Conservation (phyloP, 1,140 invertebrate species). For the Liolophura sinensis region DNA sequence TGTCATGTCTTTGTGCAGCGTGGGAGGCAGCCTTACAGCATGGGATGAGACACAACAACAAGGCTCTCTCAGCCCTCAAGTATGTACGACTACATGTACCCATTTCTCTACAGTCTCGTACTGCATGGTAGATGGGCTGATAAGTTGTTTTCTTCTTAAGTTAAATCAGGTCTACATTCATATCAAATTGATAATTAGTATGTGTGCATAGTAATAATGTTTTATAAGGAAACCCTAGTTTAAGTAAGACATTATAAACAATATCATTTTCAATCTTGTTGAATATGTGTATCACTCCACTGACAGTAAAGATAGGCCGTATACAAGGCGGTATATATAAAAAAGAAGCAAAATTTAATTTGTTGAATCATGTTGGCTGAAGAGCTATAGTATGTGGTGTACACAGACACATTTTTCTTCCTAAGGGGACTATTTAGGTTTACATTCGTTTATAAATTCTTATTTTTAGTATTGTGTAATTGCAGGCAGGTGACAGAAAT, state of each 20-base stretch:
- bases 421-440: neutral
- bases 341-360: too few relatives aligned
- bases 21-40: conserved; percentile 73
- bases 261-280: too few relatives aligned
- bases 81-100: conserved; percentile 23
- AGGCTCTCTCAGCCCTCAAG: conserved; percentile 50
- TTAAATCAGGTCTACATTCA: neutral
- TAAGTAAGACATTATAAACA: too few relatives aligned
- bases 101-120: neutral
- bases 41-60: conserved; percentile 64
- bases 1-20: conserved; percentile 68
- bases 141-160: conserved; percentile 14
- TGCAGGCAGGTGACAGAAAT: conserved; percentile 67
- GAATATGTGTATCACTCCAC: too few relatives aligned
- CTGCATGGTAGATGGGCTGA: neutral
- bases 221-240: conserved; percentile 26
- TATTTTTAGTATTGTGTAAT: too few relatives aligned
- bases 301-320: too few relatives aligned
- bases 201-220: conserved; percentile 2
- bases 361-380: too few relatives aligned
- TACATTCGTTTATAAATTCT: neutral
- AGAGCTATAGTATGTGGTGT: conserved; percentile 1
- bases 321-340: too few relatives aligned
- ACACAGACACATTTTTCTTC: neutral
- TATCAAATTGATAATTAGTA: neutral